Evolutionary conservation across 2,797 vertebrate genomes (phyloP).

Genomic region (Diglossa cyanea): DNA sequence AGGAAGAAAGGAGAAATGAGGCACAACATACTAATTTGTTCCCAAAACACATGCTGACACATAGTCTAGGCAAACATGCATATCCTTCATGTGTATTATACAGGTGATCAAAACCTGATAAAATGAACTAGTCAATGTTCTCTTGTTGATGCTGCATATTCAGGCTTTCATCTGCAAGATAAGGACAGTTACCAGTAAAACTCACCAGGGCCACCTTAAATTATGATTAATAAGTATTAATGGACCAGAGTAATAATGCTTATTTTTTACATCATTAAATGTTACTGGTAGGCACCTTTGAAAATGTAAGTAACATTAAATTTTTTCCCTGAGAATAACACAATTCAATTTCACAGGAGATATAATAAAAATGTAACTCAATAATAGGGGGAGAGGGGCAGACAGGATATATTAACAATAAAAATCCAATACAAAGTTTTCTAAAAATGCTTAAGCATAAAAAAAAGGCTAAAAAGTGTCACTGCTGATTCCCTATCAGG

Average conservation of each 20-base stretch:
- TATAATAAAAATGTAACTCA: not conserved
- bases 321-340: not conserved
- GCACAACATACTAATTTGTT: not conserved
- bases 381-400: not conserved
- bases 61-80: not conserved
- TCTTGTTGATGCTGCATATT: not conserved
- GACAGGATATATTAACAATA: not conserved
- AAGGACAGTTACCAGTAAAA: not conserved
- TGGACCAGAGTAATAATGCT: not conserved
- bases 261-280: constrained; percentile 13
- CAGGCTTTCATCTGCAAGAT: not conserved
- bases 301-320: not conserved
- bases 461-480: constrained; percentile 24
- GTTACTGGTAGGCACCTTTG: not conserved
- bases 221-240: not conserved
- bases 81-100: not conserved
- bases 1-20: constrained; percentile 17
- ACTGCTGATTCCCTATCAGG: not conserved
- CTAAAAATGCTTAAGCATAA: constrained; percentile 20
- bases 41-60: not conserved
- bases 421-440: constrained; percentile 27
- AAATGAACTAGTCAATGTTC: not conserved
- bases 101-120: not conserved
- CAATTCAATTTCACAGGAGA: not conserved
- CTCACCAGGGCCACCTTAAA: not conserved